Percentiles rank a stretch among this genome's conserved stretches.
These are phyloP conservation scores for Hypomecis punctinalis DNA, from an alignment of 2,888 invertebrate species.

Conservation along the genomic window DNA sequence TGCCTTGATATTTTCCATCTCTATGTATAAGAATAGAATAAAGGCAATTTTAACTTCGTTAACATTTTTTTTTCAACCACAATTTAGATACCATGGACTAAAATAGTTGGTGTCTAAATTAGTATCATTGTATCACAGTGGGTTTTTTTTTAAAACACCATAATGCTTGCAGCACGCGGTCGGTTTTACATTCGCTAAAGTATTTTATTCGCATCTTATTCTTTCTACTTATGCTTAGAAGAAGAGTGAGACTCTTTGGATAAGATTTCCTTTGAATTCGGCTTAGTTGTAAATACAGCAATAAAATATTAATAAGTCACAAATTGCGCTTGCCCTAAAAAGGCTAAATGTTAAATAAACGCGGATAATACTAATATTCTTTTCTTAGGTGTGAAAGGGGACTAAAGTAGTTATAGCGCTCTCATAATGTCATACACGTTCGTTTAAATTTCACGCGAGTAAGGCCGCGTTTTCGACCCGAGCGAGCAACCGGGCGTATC, in stretches of 20 bases:
- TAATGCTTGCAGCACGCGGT: not conserved
- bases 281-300: constrained; percentile 26
- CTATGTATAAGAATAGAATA: too few relatives aligned
- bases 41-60: too few relatives aligned
- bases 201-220: not conserved
- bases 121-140: not conserved
- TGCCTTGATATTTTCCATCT: too few relatives aligned
- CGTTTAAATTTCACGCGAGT: not conserved
- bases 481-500: not conserved
- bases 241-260: constrained; percentile 25
- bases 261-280: constrained; percentile 1
- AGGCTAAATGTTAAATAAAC: constrained; percentile 1
- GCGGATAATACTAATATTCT: not conserved
- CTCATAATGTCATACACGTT: constrained; percentile 1
- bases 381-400: not conserved
- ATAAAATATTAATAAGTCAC: not conserved
- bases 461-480: constrained; percentile 1
- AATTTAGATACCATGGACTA: too few relatives aligned
- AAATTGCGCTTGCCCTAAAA: not conserved
- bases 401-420: not conserved
- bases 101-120: too few relatives aligned
- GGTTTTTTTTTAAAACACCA: not conserved
- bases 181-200: not conserved
- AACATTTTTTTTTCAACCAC: too few relatives aligned
- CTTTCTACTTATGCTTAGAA: constrained; percentile 14